Base-by-base conservation (phyloP, 2,797 vertebrate species). In the Ambastaia sidthimunki region DNA sequence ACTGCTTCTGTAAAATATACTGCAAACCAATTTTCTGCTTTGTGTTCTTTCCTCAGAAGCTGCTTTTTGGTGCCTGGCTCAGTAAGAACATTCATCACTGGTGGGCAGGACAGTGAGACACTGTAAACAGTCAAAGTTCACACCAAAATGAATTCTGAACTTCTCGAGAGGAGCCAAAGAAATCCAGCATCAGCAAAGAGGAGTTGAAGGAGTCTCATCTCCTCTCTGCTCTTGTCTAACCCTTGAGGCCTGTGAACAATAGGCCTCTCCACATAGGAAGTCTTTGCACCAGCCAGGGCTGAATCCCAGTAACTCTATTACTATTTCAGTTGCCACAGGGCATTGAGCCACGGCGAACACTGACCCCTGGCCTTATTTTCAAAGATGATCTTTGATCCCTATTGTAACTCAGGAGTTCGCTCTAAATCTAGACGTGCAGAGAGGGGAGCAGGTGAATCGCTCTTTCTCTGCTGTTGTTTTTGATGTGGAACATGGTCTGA, bases 371-470 rank as follows among this genome's bases (percentile, higher is more conserved):
- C 65, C 80, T 86, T 82, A 84, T 86, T 81, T 76, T 82, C 78
- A 82, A 81, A 74, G 76, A 12, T 84, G 86, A 86, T 85, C 86
- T 86, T 55, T 88, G 81, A 86, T 80, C 37, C 5, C 55, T 37
- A 34, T n/a, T 28, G 70, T 55, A 57, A 63, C 57, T 73, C 68
- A 79, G 71, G 44, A 54, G 34, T 80, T 7, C 54, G 9, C 80
- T 74, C 19, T 62, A 70, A 79, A 66, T 60, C 62, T 59, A 71
- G 44, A 75, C 25, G 25, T 60, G 47, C 25, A 59, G 21, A 71
- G 28, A 71, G 63, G 48, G 65, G 65, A 55, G 63, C 71, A 78
- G 63, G 76, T 78, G 71, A 68, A 75, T 37, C 19, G 5, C 47
- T 73, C 71, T 78, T 71, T 70, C 41, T 71, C 60, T 80, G 48